Evolutionary conservation across 2,797 vertebrate genomes (phyloP).

Genomic region (Danio albolineatus): DNA sequence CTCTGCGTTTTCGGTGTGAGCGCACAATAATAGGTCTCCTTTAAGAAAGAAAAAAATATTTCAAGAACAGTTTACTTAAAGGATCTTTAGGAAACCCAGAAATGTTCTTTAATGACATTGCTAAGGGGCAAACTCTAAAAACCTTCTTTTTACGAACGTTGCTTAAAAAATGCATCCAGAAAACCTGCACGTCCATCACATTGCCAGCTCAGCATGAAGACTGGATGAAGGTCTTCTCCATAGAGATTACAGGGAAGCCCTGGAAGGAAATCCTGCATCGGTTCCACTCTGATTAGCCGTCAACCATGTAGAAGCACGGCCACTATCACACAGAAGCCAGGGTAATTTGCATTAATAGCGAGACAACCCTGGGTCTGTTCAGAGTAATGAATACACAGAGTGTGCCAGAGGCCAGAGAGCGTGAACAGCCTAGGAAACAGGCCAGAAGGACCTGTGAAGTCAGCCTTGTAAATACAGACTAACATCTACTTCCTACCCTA

Average conservation of each 20-base stretch:
- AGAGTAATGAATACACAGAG: constrained; percentile 79
- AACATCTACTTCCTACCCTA: constrained; percentile 17
- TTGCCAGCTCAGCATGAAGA: background rate
- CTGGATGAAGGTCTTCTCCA: background rate
- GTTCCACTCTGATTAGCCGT: constrained; percentile 70
- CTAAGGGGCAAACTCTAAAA: too few species aligned
- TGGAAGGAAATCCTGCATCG: constrained; percentile 71
- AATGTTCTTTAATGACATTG: too few species aligned
- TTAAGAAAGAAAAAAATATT: too few species aligned
- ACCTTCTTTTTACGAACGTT: background rate
- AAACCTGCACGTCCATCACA: background rate
- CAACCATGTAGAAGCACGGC: constrained; percentile 66
- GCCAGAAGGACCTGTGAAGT: constrained; percentile 24
- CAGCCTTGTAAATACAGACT: constrained; percentile 29
- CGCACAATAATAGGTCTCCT: too few species aligned
- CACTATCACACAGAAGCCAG: constrained; percentile 72
- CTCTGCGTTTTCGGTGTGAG: too few species aligned
- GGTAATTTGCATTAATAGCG: constrained; percentile 75
- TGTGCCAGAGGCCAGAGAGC: constrained; percentile 66
- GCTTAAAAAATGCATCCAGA: background rate
- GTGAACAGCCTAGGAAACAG: constrained; percentile 66
- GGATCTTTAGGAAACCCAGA: too few species aligned
- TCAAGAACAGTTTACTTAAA: too few species aligned
- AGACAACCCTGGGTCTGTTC: constrained; percentile 75
- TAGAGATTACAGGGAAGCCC: constrained; percentile 54